Evolutionary conservation across 2,113 vertebrate genomes (phyloP), one percentile per base, ranked within the genome.

Genomic region (Maccullochella peelii): DNA sequence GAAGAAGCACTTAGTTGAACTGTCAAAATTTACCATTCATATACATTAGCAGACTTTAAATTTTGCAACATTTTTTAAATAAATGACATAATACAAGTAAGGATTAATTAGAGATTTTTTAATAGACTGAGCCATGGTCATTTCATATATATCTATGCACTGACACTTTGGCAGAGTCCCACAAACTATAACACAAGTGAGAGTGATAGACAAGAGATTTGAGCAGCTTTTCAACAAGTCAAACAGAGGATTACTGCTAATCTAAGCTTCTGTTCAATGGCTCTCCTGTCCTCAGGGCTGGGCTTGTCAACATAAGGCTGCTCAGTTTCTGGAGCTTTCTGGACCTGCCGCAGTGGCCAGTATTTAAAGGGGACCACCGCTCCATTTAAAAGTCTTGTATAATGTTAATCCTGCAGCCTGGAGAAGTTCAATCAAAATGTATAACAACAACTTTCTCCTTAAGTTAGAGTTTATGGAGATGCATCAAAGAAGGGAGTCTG

Each of bases 221-320:
- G 66, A 89, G 83, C 69, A 82, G 87, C 77, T 90, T 91, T 85
- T 89, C 82, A 80, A 86, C 80, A 80, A 91, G 54, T 75, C 67
- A 30, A 79, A 87, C 67, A 79, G 57, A 88, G 87, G 88, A 94
- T 94, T 94, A 94, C 80, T 80, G 88, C 86, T 94, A 89, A 93
- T 90, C 86, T 92, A 85, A 93, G 89, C 85, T 91, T 86, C 86
- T 92, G 87, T 90, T 94, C 91, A 89, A 86, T 91, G 85, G 87
- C 89, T 89, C 78, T 87, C 58, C 89, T 84, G 73, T 91, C 88
- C 85, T 89, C 87, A 62, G 84, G 84, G 73, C 87, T 40, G 36
- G 68, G 55, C 73, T 83, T 86, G 79, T 85, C 85, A 87, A 83
- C 91, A 85, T 83, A 88, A 83, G 83, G 85, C 85, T 61, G 54